Percentiles rank a stretch among this genome's conserved stretches.
phyloP scores from a whole-genome alignment of 2,797 vertebrate species.

The Diplodus sargus region DNA sequence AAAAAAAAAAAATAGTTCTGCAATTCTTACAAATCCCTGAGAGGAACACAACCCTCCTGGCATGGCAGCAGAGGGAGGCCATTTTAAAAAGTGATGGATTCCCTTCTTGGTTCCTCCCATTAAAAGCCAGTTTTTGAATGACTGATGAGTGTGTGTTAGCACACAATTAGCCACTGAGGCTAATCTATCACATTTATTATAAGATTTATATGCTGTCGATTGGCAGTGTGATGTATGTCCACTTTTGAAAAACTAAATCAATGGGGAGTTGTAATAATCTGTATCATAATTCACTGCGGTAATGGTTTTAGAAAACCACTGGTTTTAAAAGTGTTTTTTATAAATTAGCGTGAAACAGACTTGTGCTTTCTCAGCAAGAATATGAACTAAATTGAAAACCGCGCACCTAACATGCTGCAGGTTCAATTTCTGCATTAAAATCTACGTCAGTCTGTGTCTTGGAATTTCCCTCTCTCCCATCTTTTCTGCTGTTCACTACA shows the following conservation, averaged over 20 bases:
- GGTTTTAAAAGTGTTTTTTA: slow-evolving; percentile 47
- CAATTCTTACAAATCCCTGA: slow-evolving; percentile 46
- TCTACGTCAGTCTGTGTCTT: slow-evolving; percentile 8
- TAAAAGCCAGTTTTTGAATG: slow-evolving; percentile 83
- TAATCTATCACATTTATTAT: slow-evolving; percentile 81
- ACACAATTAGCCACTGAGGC: slow-evolving; percentile 80
- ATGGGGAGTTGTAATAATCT: slow-evolving; percentile 76
- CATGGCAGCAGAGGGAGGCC: slow-evolving; percentile 60
- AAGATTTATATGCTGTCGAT: slow-evolving; percentile 81
- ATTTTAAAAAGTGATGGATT: slow-evolving; percentile 84
- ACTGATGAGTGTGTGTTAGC: slow-evolving; percentile 83
- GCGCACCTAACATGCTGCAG: neutral
- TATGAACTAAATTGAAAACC: slow-evolving; percentile 27
- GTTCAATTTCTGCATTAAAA: neutral
- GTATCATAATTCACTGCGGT: slow-evolving; percentile 70
- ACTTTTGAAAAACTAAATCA: slow-evolving; percentile 76
- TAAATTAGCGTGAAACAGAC: slow-evolving; percentile 44
- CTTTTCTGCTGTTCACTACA: slow-evolving; percentile 3
- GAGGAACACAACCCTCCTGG: slow-evolving; percentile 50
- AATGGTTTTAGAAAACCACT: slow-evolving; percentile 65
- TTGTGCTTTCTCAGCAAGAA: slow-evolving; percentile 13
- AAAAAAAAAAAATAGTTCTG: slow-evolving; percentile 7
- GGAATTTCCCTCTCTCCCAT: neutral
- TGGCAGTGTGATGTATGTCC: slow-evolving; percentile 75
- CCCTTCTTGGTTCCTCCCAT: slow-evolving; percentile 77